phyloP scores from a whole-genome alignment of 2,888 invertebrate genomes.

The Amaurobius ferox region DNA sequence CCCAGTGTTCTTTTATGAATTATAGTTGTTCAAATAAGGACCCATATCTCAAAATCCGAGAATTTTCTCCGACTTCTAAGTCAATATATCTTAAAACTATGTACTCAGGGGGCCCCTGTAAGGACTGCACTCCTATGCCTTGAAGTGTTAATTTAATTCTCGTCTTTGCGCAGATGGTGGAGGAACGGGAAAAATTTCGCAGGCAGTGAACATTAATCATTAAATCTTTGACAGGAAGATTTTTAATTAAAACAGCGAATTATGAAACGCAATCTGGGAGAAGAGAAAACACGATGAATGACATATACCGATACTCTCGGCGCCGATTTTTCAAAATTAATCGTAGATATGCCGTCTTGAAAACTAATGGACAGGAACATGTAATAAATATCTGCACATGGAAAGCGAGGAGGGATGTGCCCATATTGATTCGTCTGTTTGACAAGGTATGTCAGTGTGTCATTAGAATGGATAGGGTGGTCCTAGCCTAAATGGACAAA shows the following conservation, averaged over 20 bases:
- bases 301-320: conserved; percentile 55
- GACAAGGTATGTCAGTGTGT: conserved; percentile 43
- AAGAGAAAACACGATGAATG: conserved; percentile 64
- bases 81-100: conserved; percentile 13
- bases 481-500: neutral
- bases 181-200: conserved; percentile 31
- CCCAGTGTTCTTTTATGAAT: neutral
- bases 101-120: conserved; percentile 5
- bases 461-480: neutral
- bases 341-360: conserved; percentile 54
- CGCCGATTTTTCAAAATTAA: conserved; percentile 69
- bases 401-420: conserved; percentile 20
- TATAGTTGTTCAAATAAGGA: neutral
- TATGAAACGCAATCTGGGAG: conserved; percentile 49
- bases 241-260: conserved; percentile 70
- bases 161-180: conserved; percentile 20
- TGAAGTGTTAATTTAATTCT: conserved; percentile 50
- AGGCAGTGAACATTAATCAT: conserved; percentile 60
- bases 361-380: conserved; percentile 62
- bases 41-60: neutral
- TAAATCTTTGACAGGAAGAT: conserved; percentile 70
- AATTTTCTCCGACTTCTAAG: neutral
- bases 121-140: neutral
- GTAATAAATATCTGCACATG: conserved; percentile 47
- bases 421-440: conserved; percentile 29